Conservation (phyloP, 2,888 invertebrate genomes). For the Fissipunctia ypsillon region DNA sequence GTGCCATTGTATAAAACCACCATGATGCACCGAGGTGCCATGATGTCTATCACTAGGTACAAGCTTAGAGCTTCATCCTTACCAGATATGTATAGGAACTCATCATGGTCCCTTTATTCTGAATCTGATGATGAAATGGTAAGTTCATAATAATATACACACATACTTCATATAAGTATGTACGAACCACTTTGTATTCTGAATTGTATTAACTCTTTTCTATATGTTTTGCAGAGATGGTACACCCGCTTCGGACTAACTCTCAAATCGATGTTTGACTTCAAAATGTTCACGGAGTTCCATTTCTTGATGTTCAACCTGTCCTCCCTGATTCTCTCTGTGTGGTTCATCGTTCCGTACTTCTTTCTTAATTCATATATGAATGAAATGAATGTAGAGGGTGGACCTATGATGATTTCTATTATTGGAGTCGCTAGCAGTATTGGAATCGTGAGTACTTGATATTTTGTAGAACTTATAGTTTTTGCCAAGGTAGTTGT, state of each 20-base stretch:
- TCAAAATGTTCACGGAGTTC: constrained; percentile 94
- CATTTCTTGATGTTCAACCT: constrained; percentile 96
- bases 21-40: constrained; percentile 96
- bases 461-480: neutral
- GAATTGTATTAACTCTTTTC: neutral
- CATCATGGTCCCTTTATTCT: constrained; percentile 93
- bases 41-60: constrained; percentile 95
- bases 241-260: constrained; percentile 92
- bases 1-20: constrained; percentile 94
- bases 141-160: neutral
- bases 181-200: neutral
- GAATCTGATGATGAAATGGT: constrained; percentile 90
- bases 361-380: constrained; percentile 93
- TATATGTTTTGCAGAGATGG: constrained; percentile 92
- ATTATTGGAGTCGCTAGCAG: constrained; percentile 97
- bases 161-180: neutral
- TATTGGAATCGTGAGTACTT: constrained; percentile 94
- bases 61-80: constrained; percentile 95
- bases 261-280: constrained; percentile 93
- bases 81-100: constrained; percentile 96
- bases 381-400: constrained; percentile 91
- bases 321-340: constrained; percentile 96
- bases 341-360: constrained; percentile 98
- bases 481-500: neutral
- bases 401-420: constrained; percentile 95